Evolutionary conservation across 2,113 vertebrate genomes (phyloP), one percentile per base, ranked within the genome.

Genomic region (Bombycilla garrulus): DNA sequence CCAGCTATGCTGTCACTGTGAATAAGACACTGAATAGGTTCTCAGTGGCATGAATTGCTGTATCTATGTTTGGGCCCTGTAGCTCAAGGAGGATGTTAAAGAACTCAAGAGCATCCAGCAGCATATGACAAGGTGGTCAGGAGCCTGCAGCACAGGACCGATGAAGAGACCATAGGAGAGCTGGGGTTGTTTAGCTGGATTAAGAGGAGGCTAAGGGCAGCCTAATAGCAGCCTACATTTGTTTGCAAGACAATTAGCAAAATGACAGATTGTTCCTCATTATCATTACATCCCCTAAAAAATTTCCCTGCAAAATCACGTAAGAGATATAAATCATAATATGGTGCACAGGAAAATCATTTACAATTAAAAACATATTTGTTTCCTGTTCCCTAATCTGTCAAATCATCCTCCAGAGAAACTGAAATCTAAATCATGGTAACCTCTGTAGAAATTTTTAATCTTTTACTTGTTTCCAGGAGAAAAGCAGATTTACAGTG

Each of bases 221-320:
- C 12, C 57, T 77, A 40, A 79, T 28, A 90, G 40, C 28, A 86
- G 31, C 20, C 53, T 69, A 42, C 57, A 88, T 28, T 35, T 86
- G 12, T 76, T 88, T 81, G 66, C 80, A 93, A 90, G 15, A 19
- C 54, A 76, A 44, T 82, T 88, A 88, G 61, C 48, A 86, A 40
- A 45, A 31, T 51, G 53, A 80, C 67, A 93, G 64, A 77, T 70
- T 92, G 38, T 45, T 88, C 36, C 31, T 86, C 45, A 44, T 92
- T 92, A 88, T 93, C 29, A 42, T 57, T 79, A 53, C 36, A 72
- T 64, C 42, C 29, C 31, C 45, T 92, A 58, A 69, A 86, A 83
- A 65, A 57, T 83, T 92, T 51, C 42, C 6, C 28, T 57, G 36
- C 19, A 91, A 93, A 81, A 60, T 72, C 50, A 80, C 0, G 0